Evolutionary conservation across 2,888 invertebrate species (phyloP), one percentile per base, ranked within the genome.

Genomic region (Aricia artaxerxes): DNA sequence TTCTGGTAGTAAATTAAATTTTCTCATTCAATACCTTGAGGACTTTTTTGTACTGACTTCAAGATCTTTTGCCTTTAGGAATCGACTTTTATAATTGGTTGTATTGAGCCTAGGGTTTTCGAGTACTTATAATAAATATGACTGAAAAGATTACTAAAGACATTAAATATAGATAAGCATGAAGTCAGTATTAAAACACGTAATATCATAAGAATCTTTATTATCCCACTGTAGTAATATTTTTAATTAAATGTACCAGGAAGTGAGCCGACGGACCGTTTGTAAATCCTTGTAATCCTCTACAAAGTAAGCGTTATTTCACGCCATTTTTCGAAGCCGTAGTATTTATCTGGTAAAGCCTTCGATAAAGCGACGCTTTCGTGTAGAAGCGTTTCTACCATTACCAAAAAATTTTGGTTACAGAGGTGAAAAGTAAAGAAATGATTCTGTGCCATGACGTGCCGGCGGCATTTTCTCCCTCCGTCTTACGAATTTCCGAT

Each of bases 11-110:
- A 61, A 61, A 61, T 61, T 61, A 61, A 61, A 61, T 61, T 7
- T n/a, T 61, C 61, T 61, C 61, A 61, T 61, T 61, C 24, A 61
- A 61, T 24, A n/a, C 61, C 61, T 61, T 61, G 6, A 61, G 61
- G 61, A 61, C 61, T 7, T 61, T 57, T 61, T 7, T 60, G 16
- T n/a, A 60, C n/a, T 16, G 60, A n/a, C n/a, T 60, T 24, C 60
- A n/a, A 60, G 24, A 61, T 61, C 61, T 60, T 60, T 60, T 60
- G 60, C 60, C 60, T 60, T 60, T 60, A 13, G 13, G n/a, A 61
- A 61, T 61, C 61, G 6, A 24, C 7, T 24, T 61, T 61, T 24
- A 61, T 61, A 61, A 24, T 7, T 61, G 24, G 24, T 61, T 24
- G 61, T 24, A n/a, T 61, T 24, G 61, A 24, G 24, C 2, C n/a